phyloP scores from a whole-genome alignment of 2,113 vertebrate genomes.

The Castor canadensis region DNA sequence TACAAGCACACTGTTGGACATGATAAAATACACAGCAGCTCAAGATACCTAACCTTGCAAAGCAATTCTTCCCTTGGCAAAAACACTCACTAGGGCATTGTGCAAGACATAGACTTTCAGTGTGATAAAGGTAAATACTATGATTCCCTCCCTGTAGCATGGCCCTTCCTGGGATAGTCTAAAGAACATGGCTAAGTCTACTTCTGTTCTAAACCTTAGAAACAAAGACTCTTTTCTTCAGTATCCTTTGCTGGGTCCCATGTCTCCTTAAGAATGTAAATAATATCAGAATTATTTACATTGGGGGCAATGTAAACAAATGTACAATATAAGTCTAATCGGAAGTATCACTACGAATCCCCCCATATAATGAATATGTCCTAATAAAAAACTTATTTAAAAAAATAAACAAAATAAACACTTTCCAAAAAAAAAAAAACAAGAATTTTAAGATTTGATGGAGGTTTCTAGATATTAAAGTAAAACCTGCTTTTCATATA shows the following conservation, averaged over 20 bases:
- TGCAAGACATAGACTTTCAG: background rate
- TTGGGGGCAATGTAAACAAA: too few species aligned
- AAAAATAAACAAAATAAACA: too few species aligned
- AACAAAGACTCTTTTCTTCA: background rate
- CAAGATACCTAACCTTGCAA: background rate
- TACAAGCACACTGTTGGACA: background rate
- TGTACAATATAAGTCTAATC: too few species aligned
- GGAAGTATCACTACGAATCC: too few species aligned
- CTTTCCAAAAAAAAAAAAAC: too few species aligned
- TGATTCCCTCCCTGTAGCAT: background rate
- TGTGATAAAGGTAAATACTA: background rate
- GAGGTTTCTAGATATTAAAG: background rate
- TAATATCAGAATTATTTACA: too few species aligned
- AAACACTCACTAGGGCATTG: background rate
- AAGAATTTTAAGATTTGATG: background rate
- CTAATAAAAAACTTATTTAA: too few species aligned
- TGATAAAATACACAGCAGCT: background rate
- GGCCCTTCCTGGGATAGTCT: background rate
- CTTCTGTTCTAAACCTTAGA: background rate
- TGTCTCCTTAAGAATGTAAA: background rate
- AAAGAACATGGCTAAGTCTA: background rate
- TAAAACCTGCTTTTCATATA: background rate
- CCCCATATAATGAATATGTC: too few species aligned
- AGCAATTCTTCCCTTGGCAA: background rate
- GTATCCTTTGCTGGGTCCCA: background rate